Percentiles rank a stretch among this genome's conserved stretches.
Conservation (phyloP, 1,140 invertebrate species). For the Lepidurus arcticus region DNA sequence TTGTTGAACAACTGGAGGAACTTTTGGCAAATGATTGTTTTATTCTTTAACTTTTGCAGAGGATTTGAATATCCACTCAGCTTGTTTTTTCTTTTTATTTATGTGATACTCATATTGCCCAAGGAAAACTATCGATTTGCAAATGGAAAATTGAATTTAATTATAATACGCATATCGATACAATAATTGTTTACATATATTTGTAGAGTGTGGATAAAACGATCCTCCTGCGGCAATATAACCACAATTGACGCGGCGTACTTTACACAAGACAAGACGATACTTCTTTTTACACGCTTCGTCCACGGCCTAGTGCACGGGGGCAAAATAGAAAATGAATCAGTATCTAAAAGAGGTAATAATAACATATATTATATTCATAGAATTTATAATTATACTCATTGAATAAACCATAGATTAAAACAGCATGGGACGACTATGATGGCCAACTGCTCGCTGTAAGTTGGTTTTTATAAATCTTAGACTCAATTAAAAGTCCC, state of each 20-base stretch:
- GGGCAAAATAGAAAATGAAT: slow-evolving; percentile 37
- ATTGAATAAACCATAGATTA: slow-evolving; percentile 34
- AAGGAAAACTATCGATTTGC: not conserved
- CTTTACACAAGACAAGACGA: not conserved
- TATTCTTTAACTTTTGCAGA: not conserved
- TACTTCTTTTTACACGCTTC: not conserved
- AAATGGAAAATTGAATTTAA: not conserved
- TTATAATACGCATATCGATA: not conserved
- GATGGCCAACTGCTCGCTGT: slow-evolving; percentile 39
- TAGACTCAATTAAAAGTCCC: not conserved
- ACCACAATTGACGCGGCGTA: too few relatives aligned
- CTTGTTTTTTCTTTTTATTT: not conserved
- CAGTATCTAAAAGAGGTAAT: slow-evolving; percentile 39
- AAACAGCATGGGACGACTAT: slow-evolving; percentile 36
- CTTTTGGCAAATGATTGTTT: not conserved
- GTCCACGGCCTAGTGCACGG: not conserved
- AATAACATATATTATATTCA: slow-evolving; percentile 27
- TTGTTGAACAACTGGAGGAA: not conserved
- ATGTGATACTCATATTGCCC: not conserved
- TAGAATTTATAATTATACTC: not conserved
- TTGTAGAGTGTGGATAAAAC: not conserved
- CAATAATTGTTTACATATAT: not conserved
- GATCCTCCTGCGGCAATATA: too few relatives aligned
- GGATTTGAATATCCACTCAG: not conserved
- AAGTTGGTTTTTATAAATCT: slow-evolving; percentile 28